These are phyloP conservation scores for Drosophila bocqueti DNA, from an alignment of 1,140 invertebrate species.

Conservation along the genomic window DNA sequence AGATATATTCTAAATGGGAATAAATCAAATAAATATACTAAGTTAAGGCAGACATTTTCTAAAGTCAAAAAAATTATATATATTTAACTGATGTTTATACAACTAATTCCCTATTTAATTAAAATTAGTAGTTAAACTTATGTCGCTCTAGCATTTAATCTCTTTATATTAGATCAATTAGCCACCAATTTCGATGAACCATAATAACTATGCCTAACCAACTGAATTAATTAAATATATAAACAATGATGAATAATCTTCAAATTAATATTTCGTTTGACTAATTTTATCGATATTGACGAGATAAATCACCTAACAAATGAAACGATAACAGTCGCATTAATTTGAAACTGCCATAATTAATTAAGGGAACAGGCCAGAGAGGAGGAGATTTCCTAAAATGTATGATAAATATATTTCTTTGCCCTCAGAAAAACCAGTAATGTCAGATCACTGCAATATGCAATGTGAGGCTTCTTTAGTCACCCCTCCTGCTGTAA, in stretches of 20 bases:
- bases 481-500: conserved; percentile 25
- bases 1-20: no score
- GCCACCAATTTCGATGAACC: background rate
- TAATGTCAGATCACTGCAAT: background rate
- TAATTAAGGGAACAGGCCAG: conserved; percentile 1
- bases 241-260: conserved; percentile 7
- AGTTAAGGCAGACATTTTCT: background rate
- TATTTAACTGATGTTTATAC: background rate
- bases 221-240: conserved; percentile 13
- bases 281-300: conserved; percentile 9
- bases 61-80: no score
- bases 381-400: background rate
- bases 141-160: background rate
- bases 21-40: background rate
- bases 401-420: background rate
- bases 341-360: background rate
- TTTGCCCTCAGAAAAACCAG: conserved; percentile 7
- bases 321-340: conserved; percentile 7
- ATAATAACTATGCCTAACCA: background rate
- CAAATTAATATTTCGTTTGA: conserved; percentile 5
- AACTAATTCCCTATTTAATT: background rate
- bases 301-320: conserved; percentile 7
- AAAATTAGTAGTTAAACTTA: background rate
- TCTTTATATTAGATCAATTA: background rate
- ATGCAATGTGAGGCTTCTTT: conserved; percentile 1